Evolutionary conservation across 2,888 invertebrate genomes (phyloP), one percentile per base, ranked within the genome.

Genomic region (Hemicrepidius hirtus): DNA sequence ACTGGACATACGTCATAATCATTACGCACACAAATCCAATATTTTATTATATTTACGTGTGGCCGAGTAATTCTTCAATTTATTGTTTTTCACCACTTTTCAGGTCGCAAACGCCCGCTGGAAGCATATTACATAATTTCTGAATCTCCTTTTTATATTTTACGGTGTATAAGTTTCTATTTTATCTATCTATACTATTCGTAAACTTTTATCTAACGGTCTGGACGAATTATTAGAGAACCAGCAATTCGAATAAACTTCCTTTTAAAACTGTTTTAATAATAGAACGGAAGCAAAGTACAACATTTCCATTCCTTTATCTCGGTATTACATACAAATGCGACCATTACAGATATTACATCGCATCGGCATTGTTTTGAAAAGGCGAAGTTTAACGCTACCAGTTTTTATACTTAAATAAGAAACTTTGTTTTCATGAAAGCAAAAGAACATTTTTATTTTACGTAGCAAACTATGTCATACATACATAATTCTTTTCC

Each of bases 241-340:
- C 40, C n/a, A 40, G 40, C 13, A 13, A 40, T 40, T 13, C n/a
- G 16, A 46, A 9, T 46, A 18, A 46, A 20, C 20, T 46, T 20
- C 9, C 46, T 46, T 46, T 46, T 46, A 18, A 46, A 46, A 10
- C 20, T 18, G 20, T 18, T 46, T 46, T 46, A 46, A 46, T 46
- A 46, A 46, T 32, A 32, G 32, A 46, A 46, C 18, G 18, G 18
- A 46, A 46, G 46, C 46, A 46, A 46, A 18, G 7, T 20, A 46
- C 20, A 20, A 46, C 46, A 18, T 46, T 46, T 13, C 16, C 46
- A 46, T 46, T 46, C 46, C 46, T 46, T 46, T 46, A 46, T 16
- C 46, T 46, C 18, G 18, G 46, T 18, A 46, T 46, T 46, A 46
- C 46, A 46, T 46, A 46, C 18, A 46, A 46, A 46, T 46, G 46